Base-by-base conservation (phyloP, 2,888 invertebrate genomes). In the Periphyllus acericola region DNA sequence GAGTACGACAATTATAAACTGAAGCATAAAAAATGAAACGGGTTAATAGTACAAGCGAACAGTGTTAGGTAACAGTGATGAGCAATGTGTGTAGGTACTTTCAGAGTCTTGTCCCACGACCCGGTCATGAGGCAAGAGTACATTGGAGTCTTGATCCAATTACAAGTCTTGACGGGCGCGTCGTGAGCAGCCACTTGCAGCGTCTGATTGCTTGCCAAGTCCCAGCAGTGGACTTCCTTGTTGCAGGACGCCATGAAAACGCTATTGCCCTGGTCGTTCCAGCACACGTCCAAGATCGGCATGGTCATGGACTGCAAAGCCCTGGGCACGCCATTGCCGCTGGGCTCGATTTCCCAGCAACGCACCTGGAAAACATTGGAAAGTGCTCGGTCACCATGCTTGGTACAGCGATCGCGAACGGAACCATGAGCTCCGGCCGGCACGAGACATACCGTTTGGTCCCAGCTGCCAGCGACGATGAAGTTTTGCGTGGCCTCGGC, bases 51-150 rank as follows among this genome's bases (percentile, higher is more conserved):
- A 40, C 40, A 40, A 40, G 40, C 40, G n/a, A n/a, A n/a, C n/a
- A 46, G 3, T 46, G 14, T 46, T 36, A 46, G 46, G 46, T 46
- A 8, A 46, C 46, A 46, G 5, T 46, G 9, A 46, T 2, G 11
- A 14, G 14, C 14, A 46, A 46, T 14, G 11, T 3, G 46, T 46
- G 11, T 46, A 14, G 1, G 68, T 87, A 95, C 95, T 92, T 96
- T 97, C 52, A 99, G 93, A 0, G 98, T 98, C 92, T 99, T 99
- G 92, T 99, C 99, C 99, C 99, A 99, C 32, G 98, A 98, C 8
- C 98, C 98, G 0, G 99, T 99, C 99, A 99, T 99, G 46, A 99
- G 94, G 91, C 99, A 99, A 9, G 95, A 95, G 92, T 99, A 99
- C 92, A 95, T 96, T 5, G 96, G 94, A 0, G 97, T 97, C 92